A percentile compares a stretch with the other conserved stretches of the same genome.
phyloP scores from a whole-genome alignment of 2,113 vertebrate genomes.

The Aphyosemion australe region DNA sequence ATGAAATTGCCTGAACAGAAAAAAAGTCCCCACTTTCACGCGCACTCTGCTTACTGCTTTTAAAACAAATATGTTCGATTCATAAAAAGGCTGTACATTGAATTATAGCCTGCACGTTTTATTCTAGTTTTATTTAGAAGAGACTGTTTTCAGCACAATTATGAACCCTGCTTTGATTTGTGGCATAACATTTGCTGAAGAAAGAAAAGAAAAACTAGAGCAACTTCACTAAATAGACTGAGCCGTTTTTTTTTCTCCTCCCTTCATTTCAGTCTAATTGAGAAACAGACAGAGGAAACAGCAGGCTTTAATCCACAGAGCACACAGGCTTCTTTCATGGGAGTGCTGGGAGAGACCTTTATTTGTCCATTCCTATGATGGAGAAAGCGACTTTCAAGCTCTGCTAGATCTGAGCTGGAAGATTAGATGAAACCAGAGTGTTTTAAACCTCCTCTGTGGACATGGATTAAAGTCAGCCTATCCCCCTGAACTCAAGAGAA shows the following conservation, averaged over 20 bases:
- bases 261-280: slow-evolving; percentile 76
- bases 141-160: not conserved
- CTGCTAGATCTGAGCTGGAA: slow-evolving; percentile 87
- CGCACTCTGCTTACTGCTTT: no score
- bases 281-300: slow-evolving; percentile 73
- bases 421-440: slow-evolving; percentile 98
- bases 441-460: slow-evolving; percentile 91
- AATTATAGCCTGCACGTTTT: not conserved
- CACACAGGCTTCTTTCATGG: slow-evolving; percentile 86
- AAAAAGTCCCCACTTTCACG: not conserved
- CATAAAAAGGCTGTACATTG: not conserved
- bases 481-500: slow-evolving; percentile 77
- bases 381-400: slow-evolving; percentile 84
- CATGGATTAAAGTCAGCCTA: slow-evolving; percentile 88
- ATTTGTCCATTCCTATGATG: slow-evolving; percentile 85
- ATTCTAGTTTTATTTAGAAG: not conserved
- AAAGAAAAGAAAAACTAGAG: not conserved
- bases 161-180: not conserved
- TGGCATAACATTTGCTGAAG: no score
- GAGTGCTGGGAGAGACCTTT: slow-evolving; percentile 79
- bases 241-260: slow-evolving; percentile 56
- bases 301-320: slow-evolving; percentile 83
- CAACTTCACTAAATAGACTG: slow-evolving; percentile 57
- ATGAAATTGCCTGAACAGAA: slow-evolving; percentile 60
- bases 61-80: not conserved